Base-by-base conservation (phyloP, 1,140 invertebrate species). In the Pogonomyrmex californicus region DNA sequence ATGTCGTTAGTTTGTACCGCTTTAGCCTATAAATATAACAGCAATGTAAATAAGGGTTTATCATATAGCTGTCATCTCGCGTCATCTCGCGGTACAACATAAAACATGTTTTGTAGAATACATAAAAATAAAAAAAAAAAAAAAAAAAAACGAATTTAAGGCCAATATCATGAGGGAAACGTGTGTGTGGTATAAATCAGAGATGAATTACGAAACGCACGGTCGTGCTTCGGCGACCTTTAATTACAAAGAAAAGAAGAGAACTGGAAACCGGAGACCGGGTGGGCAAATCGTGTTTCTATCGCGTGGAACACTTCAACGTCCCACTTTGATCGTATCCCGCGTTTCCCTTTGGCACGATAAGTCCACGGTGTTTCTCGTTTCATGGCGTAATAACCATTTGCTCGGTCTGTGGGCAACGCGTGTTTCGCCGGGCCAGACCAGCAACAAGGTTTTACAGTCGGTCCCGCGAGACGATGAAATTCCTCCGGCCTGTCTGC, bases 301-400 rank as follows among this genome's bases (percentile, higher is more conserved):
- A 51, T n/a, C 33, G 23, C 85, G 78, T 44, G 41, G 56, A 89
- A 78, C 76, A 56, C 66, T 79, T 58, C 9, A 62, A 58, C 60
- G 77, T 88, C 77, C 60, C 30, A 38, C 30, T 70, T 58, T 54
- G 62, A 79, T 83, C 78, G 75, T 88, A 87, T 73, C 63, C 77
- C 30, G 38, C 62, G 87, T 73, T 58, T 77, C 87, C 66, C 87
- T 60, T 86, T 77, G 87, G 88, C 58, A 87, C 78, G 85, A 89
- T 89, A 89, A 83, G 77, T 89, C 73, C 87, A 87, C 78, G 10
- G 44, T 58, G 30, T 60, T 73, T 79, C 62, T 78, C 49, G 77
- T 90, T 89, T 78, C 85, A 77, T 73, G 51, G 73, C 51, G 87
- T 90, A 90, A 87, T 90, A 89, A 89, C 85, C 85, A 83, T 90